A percentile compares a stretch with the other conserved stretches of the same genome.
Evolutionary conservation across 2,797 vertebrate species (phyloP).

Genomic region (Eurystomus glaucurus): DNA sequence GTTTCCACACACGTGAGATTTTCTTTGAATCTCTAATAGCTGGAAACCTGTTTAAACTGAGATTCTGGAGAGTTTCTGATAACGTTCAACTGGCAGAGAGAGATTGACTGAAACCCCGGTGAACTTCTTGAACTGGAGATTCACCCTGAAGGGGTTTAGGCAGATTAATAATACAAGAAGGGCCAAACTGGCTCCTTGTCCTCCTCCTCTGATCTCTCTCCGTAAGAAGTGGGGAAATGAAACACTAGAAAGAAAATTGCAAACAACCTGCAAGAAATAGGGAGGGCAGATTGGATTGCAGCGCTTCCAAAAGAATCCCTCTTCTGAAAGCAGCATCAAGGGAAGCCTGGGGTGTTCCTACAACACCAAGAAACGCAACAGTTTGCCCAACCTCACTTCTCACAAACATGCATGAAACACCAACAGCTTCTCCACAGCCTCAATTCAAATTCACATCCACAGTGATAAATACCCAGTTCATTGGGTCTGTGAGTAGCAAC

Average conservation of each 20-base stretch:
- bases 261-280: background rate
- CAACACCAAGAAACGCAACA: background rate
- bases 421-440: background rate
- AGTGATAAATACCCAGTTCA: too few relatives aligned
- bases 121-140: background rate
- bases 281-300: background rate
- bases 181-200: background rate
- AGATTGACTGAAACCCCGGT: background rate
- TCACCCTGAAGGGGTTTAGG: background rate
- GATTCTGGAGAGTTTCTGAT: background rate
- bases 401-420: fast-evolving
- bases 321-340: background rate
- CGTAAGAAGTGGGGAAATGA: background rate
- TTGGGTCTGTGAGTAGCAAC: too few relatives aligned
- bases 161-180: background rate
- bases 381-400: background rate
- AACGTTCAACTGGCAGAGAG: background rate
- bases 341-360: background rate
- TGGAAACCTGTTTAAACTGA: background rate
- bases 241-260: background rate
- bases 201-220: background rate
- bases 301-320: background rate
- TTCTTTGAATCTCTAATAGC: background rate
- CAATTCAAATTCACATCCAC: fast-evolving
- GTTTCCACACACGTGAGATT: background rate